Percentiles rank a stretch among this genome's conserved stretches.
These are phyloP conservation scores for Drosophila arizonae DNA, from an alignment of 1,140 invertebrate species.

Conservation along the genomic window DNA sequence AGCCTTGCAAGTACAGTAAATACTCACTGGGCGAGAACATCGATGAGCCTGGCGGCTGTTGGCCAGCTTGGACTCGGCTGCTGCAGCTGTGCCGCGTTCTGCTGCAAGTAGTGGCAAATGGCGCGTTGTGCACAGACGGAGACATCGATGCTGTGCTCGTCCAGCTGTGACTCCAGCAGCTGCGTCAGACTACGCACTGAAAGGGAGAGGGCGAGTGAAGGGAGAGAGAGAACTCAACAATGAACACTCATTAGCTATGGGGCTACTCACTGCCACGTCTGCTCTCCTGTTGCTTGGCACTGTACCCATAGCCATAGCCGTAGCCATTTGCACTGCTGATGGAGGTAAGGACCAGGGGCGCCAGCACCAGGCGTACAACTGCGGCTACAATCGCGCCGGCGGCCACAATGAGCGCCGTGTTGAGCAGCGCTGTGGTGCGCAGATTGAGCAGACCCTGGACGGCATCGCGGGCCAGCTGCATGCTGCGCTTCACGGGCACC, in stretches of 20 bases:
- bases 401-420: slow-evolving; percentile 61
- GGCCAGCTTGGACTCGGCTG: not conserved
- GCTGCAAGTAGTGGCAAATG: slow-evolving; percentile 66
- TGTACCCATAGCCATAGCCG: slow-evolving; percentile 47
- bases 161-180: slow-evolving; percentile 59
- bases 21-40: slow-evolving; percentile 55
- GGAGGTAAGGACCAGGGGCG: slow-evolving; percentile 54
- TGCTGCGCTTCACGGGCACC: slow-evolving; percentile 60
- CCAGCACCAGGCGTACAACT: slow-evolving; percentile 60
- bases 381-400: slow-evolving; percentile 68
- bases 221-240: not conserved
- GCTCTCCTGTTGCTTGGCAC: slow-evolving; percentile 11
- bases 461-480: slow-evolving; percentile 57
- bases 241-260: not conserved
- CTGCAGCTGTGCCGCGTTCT: slow-evolving; percentile 26
- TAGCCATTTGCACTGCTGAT: slow-evolving; percentile 42
- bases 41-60: slow-evolving; percentile 32
- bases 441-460: slow-evolving; percentile 61
- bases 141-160: slow-evolving; percentile 66
- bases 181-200: slow-evolving; percentile 58
- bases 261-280: slow-evolving; percentile 57
- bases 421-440: slow-evolving; percentile 52
- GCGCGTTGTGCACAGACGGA: slow-evolving; percentile 58
- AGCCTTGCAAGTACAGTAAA: not conserved
- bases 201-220: not conserved